Evolutionary conservation across 35 echinoderm and acorn worm species (phyloP).

Genomic region (Apostichopus japonicus): DNA sequence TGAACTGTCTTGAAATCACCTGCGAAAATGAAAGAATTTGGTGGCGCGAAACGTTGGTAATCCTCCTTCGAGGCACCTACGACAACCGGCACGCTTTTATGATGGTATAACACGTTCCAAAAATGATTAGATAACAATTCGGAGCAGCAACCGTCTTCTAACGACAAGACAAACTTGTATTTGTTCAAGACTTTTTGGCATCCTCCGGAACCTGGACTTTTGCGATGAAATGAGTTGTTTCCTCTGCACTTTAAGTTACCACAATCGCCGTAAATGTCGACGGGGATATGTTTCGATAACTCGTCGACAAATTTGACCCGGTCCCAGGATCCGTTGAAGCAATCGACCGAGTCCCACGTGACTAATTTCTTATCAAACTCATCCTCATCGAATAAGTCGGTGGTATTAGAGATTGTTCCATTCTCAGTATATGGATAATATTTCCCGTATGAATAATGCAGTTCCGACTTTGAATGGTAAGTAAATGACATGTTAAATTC

Average conservation of each 20-base stretch:
- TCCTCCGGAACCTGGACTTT: neutral
- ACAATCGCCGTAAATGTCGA: constrained; percentile 6
- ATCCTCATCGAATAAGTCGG: too few species aligned
- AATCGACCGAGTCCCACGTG: constrained; percentile 27
- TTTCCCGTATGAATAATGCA: constrained; percentile 13
- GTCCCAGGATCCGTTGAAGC: neutral
- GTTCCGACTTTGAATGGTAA: constrained; percentile 37
- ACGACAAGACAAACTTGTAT: constrained; percentile 23
- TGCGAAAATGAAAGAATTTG: constrained; percentile 48
- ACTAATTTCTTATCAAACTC: neutral
- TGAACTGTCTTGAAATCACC: neutral
- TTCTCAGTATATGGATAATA: neutral
- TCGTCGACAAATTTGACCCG: neutral
- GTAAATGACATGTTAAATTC: constrained; percentile 25
- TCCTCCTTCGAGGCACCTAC: constrained; percentile 29
- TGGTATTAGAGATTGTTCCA: neutral
- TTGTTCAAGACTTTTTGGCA: neutral
- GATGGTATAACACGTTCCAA: constrained; percentile 16
- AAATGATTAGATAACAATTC: neutral
- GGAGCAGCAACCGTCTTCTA: constrained; percentile 38
- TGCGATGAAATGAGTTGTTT: neutral
- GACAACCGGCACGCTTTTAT: constrained; percentile 4
- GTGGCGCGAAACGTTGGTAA: constrained; percentile 9
- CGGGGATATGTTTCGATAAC: neutral
- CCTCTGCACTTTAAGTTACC: constrained; percentile 15